A percentile compares a stretch with the other conserved stretches of the same genome.
Conservation (phyloP, 64 coral and sea anemone genomes). For the Pachyseris speciosa region DNA sequence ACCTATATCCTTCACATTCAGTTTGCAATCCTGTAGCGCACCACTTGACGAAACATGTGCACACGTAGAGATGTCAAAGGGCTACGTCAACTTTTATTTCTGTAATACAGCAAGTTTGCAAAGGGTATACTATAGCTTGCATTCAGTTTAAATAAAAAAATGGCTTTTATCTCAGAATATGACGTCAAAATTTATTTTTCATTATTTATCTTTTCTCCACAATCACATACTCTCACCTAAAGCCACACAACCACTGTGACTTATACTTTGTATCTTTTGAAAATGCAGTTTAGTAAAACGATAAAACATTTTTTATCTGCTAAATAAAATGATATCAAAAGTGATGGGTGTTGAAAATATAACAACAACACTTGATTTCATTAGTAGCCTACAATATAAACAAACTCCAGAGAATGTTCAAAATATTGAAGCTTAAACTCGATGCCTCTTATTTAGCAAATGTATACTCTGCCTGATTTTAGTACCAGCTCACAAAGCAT, state of each 20-base stretch:
- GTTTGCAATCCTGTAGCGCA: too few relatives aligned
- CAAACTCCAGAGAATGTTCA: neutral
- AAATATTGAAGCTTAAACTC: conserved; percentile 7
- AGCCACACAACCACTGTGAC: neutral
- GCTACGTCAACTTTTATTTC: too few relatives aligned
- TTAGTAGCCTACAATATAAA: neutral
- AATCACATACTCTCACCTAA: neutral
- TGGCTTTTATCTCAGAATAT: too few relatives aligned
- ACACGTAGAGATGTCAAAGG: too few relatives aligned
- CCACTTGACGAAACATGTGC: too few relatives aligned
- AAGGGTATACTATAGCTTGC: too few relatives aligned
- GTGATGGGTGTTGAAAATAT: neutral
- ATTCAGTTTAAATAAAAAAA: too few relatives aligned
- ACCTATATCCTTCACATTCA: too few relatives aligned
- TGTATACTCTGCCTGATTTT: neutral
- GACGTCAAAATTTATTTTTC: too few relatives aligned
- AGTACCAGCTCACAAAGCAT: neutral
- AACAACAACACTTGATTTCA: neutral
- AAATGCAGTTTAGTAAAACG: too few relatives aligned
- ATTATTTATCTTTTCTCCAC: neutral
- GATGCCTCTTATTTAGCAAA: neutral
- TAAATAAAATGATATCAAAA: conserved; percentile 1
- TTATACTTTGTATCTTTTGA: conserved; percentile 4
- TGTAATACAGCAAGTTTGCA: too few relatives aligned
- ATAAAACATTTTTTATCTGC: conserved; percentile 1